A percentile compares a stretch with the other conserved stretches of the same genome.
Evolutionary conservation across 2,797 vertebrate species (phyloP).

Genomic region (Halcyon smyrnensis): DNA sequence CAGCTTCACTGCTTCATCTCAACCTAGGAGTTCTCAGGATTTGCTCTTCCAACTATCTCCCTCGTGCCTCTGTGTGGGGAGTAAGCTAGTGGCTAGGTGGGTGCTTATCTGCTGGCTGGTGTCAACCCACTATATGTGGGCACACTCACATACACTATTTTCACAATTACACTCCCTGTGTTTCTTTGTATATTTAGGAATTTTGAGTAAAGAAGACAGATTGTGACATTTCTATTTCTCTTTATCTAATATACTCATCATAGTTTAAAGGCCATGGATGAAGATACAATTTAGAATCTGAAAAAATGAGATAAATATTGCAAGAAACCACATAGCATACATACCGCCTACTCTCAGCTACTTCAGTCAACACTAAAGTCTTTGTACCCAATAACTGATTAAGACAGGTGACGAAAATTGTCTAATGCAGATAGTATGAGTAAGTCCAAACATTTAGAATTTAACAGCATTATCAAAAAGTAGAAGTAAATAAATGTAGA

Average conservation of each 20-base stretch:
- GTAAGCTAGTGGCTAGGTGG: not conserved
- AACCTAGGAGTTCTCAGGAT: not conserved
- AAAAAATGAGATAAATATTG: not conserved
- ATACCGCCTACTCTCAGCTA: not conserved
- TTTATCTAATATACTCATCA: not conserved
- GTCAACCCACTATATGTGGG: not conserved
- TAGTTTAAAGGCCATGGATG: not conserved
- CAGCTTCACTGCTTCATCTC: not conserved
- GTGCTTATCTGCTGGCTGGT: not conserved
- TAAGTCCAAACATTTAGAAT: not conserved
- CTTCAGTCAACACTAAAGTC: not conserved
- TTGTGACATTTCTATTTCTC: not conserved
- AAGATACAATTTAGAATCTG: not conserved
- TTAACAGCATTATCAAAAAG: not conserved
- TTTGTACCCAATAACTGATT: not conserved
- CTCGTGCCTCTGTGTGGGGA: not conserved
- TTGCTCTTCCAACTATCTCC: not conserved
- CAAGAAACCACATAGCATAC: not conserved
- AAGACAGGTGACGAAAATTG: not conserved
- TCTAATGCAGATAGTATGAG: not conserved
- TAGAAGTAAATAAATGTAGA: not conserved
- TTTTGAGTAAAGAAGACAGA: not conserved
- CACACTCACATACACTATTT: not conserved
- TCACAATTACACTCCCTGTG: not conserved
- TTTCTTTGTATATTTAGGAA: not conserved